phyloP scores from a whole-genome alignment of 1,140 invertebrate species.

The Chironomus striatipennis region DNA sequence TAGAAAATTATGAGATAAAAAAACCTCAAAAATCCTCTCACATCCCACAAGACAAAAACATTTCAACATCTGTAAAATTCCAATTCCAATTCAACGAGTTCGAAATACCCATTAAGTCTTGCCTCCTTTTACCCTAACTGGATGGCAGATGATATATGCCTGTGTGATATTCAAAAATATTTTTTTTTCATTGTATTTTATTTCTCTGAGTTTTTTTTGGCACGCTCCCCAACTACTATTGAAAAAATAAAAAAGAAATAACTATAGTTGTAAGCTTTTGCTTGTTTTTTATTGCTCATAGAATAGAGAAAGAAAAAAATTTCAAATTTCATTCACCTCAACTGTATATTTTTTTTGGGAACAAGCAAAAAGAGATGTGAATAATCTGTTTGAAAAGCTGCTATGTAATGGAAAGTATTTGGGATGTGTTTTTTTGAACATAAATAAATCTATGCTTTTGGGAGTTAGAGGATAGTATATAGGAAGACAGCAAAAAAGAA shows the following conservation, averaged over 20 bases:
- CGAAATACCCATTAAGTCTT: slow-evolving; percentile 7
- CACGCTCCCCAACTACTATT: background rate
- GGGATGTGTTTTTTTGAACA: too few species aligned
- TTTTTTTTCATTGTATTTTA: background rate
- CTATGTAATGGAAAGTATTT: background rate
- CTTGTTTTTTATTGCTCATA: background rate
- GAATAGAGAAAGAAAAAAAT: background rate
- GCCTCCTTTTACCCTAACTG: background rate
- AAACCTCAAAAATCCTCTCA: too few species aligned
- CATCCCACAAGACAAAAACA: too few species aligned
- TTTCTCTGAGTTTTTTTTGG: background rate
- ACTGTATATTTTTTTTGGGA: background rate
- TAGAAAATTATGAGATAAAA: too few species aligned
- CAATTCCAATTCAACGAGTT: background rate
- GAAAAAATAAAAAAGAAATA: too few species aligned
- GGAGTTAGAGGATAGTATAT: background rate
- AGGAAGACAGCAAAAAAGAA: background rate
- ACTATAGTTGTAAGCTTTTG: background rate
- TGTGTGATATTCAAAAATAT: background rate
- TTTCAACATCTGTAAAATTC: too few species aligned
- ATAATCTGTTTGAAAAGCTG: background rate
- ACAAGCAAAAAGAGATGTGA: background rate
- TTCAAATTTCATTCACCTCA: background rate
- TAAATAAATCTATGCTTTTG: too few species aligned
- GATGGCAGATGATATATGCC: background rate